Percentiles rank a stretch among this genome's conserved stretches.
Evolutionary conservation across 2,797 vertebrate genomes (phyloP).

Genomic region (Hapalemur alaotrensis): DNA sequence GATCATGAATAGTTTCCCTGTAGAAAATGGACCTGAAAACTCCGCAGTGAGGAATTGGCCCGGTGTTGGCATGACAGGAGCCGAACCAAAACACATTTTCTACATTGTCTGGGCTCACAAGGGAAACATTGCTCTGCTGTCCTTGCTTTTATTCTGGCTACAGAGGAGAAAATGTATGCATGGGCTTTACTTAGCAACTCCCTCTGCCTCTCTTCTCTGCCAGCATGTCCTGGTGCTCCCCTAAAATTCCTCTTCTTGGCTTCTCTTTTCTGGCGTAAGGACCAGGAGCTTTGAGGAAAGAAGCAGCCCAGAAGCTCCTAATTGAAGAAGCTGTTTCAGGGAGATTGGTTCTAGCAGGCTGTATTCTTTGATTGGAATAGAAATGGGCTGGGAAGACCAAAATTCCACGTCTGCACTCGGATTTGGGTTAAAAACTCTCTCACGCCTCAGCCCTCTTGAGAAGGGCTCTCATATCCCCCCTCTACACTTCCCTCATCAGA

Average conservation of each 20-base stretch:
- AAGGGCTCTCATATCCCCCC: background rate
- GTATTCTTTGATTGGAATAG: background rate
- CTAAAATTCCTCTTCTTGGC: background rate
- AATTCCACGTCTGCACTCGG: background rate
- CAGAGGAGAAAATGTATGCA: background rate
- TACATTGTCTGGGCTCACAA: background rate
- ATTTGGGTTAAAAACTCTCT: conserved; percentile 14
- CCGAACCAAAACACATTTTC: background rate
- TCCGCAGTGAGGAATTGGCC: background rate
- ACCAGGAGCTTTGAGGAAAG: background rate
- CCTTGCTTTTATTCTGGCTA: background rate
- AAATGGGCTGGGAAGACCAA: background rate
- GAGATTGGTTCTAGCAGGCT: background rate
- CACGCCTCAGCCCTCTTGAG: background rate
- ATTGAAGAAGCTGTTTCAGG: background rate
- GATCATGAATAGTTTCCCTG: background rate
- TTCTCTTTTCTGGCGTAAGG: background rate
- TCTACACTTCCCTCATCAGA: background rate
- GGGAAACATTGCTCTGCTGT: background rate
- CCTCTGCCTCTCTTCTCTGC: background rate
- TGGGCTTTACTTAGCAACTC: conserved; percentile 6
- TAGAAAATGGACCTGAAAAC: background rate
- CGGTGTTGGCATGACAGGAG: background rate
- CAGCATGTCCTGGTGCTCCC: background rate
- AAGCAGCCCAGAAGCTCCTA: background rate